Conservation (phyloP, 2,113 vertebrate species). For the Pipa parva region DNA sequence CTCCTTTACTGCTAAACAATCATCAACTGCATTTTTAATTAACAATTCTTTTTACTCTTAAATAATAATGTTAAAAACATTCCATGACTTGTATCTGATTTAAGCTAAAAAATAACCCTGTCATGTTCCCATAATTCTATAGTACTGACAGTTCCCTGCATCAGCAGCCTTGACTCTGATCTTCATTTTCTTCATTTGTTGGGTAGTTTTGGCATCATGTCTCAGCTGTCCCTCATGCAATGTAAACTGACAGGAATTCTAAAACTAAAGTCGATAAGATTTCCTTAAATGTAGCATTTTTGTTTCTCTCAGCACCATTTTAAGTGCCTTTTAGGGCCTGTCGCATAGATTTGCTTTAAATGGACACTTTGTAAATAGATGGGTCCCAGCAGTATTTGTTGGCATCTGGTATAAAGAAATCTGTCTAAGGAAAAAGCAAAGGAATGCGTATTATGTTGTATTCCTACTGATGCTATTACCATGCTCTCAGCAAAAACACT, state of each 20-base stretch:
- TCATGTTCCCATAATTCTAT: too few species aligned
- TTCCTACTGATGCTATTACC: too few species aligned
- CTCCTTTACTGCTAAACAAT: too few species aligned
- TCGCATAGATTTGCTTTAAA: slow-evolving; percentile 16
- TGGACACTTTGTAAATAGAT: slow-evolving; percentile 2
- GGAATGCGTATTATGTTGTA: too few species aligned
- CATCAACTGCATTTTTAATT: too few species aligned
- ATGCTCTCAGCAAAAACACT: too few species aligned
- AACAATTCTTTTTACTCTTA: too few species aligned
- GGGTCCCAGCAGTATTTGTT: slow-evolving; percentile 8
- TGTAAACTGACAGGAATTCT: neutral
- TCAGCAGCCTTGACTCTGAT: too few species aligned
- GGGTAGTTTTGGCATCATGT: neutral
- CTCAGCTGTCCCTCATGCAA: neutral
- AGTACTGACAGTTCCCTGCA: too few species aligned
- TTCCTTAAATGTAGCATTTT: slow-evolving; percentile 10
- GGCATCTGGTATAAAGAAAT: slow-evolving; percentile 32
- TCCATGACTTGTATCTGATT: too few species aligned
- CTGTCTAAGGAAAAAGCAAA: neutral
- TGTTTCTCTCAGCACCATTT: neutral
- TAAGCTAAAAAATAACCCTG: too few species aligned
- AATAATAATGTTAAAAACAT: too few species aligned
- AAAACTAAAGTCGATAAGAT: neutral
- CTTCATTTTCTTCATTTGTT: neutral
- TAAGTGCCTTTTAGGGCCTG: slow-evolving; percentile 32